Conservation (phyloP, 2,888 invertebrate genomes). For the Zelleria hepariella region DNA sequence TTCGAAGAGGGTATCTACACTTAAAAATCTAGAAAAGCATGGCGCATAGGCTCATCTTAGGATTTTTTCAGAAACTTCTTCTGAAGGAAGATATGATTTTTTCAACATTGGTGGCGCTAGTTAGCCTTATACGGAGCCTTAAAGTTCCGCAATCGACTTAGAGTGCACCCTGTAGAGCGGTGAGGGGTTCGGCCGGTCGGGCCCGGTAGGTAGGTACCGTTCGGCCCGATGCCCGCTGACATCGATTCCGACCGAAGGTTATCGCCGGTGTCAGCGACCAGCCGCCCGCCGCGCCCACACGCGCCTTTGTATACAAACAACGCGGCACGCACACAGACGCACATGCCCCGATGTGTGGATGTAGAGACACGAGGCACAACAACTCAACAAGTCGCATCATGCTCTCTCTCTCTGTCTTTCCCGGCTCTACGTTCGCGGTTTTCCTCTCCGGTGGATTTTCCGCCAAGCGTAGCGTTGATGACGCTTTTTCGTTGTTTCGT, state of each 20-base stretch:
- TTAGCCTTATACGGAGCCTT: too few species aligned
- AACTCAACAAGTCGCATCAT: background rate
- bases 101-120: too few species aligned
- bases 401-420: background rate
- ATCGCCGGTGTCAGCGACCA: conserved; percentile 68
- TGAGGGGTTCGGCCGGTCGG: background rate
- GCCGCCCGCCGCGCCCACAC: conserved; percentile 53
- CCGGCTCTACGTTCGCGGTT: background rate
- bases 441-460: background rate
- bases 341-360: background rate
- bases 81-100: too few species aligned
- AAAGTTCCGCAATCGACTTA: too few species aligned
- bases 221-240: conserved; percentile 49
- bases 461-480: background rate
- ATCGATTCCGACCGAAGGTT: conserved; percentile 55
- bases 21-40: too few species aligned
- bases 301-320: conserved; percentile 59
- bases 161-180: background rate
- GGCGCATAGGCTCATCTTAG: too few species aligned
- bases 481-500: background rate
- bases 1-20: too few species aligned
- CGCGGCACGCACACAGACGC: conserved; percentile 29
- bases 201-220: conserved; percentile 37
- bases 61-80: too few species aligned
- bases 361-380: background rate